A percentile compares a stretch with the other conserved stretches of the same genome.
phyloP scores from a whole-genome alignment of 2,888 invertebrate genomes.

The Andrena dorsata region DNA sequence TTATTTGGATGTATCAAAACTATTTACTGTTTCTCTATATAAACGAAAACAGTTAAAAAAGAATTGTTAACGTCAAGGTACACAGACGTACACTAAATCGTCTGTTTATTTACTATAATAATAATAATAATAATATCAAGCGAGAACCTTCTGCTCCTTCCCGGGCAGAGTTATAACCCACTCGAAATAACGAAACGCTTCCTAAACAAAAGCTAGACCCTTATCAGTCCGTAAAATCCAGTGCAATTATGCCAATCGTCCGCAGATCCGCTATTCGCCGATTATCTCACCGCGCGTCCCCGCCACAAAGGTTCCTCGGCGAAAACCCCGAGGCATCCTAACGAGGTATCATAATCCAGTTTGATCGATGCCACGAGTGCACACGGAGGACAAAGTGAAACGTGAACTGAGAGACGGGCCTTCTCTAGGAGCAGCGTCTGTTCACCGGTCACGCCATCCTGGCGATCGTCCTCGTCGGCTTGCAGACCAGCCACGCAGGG shows the following conservation, averaged over 20 bases:
- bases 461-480: constrained; percentile 23
- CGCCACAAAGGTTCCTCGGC: constrained; percentile 4
- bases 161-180: too few relatives aligned
- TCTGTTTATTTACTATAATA: too few relatives aligned
- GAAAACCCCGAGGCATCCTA: constrained; percentile 18
- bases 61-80: too few relatives aligned
- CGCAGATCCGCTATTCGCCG: background rate
- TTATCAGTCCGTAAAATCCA: background rate
- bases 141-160: too few relatives aligned
- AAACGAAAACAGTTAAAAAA: too few relatives aligned
- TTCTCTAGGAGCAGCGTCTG: constrained; percentile 1
- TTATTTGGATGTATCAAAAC: too few relatives aligned
- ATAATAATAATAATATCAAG: too few relatives aligned
- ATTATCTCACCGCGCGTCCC: constrained; percentile 31
- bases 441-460: constrained; percentile 8
- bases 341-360: constrained; percentile 39
- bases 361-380: constrained; percentile 55
- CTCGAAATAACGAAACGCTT: too few relatives aligned
- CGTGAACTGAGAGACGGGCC: constrained; percentile 48
- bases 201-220: background rate
- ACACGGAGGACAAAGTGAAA: constrained; percentile 36
- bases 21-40: too few relatives aligned
- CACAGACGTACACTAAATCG: too few relatives aligned
- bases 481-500: constrained; percentile 1
- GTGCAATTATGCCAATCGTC: constrained; percentile 25